phyloP scores from a whole-genome alignment of 2,888 invertebrate genomes.

The Acleris literana region DNA sequence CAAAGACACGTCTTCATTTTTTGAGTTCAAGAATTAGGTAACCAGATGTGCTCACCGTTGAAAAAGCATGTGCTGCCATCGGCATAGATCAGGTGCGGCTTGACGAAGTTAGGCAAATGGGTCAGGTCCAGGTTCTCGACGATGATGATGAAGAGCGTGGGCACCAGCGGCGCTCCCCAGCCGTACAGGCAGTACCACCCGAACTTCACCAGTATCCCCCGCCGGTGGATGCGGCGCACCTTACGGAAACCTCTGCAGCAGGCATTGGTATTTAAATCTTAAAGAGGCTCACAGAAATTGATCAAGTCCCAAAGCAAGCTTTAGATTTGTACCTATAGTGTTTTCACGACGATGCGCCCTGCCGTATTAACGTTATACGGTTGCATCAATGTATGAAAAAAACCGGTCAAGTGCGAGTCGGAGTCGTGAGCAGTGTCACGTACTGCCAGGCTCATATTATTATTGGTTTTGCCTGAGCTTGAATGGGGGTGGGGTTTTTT shows the following conservation, averaged over 20 bases:
- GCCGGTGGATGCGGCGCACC: constrained; percentile 40
- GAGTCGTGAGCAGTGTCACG: too few species aligned
- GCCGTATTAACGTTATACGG: too few species aligned
- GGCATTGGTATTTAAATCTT: neutral
- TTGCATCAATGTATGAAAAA: too few species aligned
- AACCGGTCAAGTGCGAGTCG: too few species aligned
- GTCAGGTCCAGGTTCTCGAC: constrained; percentile 39
- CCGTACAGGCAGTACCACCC: constrained; percentile 51
- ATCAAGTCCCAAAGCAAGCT: too few species aligned
- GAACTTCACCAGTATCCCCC: constrained; percentile 47
- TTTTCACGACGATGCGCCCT: too few species aligned
- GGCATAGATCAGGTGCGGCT: constrained; percentile 42
- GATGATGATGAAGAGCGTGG: constrained; percentile 38
- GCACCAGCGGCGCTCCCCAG: constrained; percentile 46
- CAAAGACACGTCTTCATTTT: too few species aligned
- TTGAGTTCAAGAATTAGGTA: too few species aligned
- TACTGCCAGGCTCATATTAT: too few species aligned
- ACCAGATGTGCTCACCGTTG: constrained; percentile 38
- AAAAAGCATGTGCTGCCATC: constrained; percentile 35
- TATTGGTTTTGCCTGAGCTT: too few species aligned
- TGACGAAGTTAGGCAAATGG: constrained; percentile 37
- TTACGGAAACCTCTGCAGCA: constrained; percentile 41
- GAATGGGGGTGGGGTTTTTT: too few species aligned
- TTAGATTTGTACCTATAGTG: too few species aligned
- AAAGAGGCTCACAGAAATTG: neutral